Base-by-base conservation (phyloP, 2,113 vertebrate species). In the Bubo scandiacus region DNA sequence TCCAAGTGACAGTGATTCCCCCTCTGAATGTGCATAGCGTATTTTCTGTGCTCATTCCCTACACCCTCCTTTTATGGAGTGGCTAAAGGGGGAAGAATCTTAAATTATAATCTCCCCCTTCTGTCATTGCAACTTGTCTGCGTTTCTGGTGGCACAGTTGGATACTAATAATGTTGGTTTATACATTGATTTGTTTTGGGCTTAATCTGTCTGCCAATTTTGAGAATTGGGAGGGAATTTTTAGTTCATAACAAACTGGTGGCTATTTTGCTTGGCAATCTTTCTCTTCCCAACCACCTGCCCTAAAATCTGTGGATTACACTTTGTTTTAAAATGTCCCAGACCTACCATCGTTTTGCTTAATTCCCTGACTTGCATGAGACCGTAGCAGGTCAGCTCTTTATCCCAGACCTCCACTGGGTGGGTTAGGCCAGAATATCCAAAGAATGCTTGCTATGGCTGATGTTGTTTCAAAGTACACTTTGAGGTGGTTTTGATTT, bases 201-300 rank as follows among this genome's bases (percentile, higher is more conserved):
- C 79, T 90, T 88, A 26, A 43, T 79, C 70, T 75, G 32, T 36
- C 86, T 23, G 21, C 73, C 30, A 47, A 4, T 90, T 88, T 79
- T 87, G 70, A 91, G 87, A 85, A 79, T 7, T 1, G 1, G 15
- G 40, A 87, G n/a, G 61, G 72, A 89, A 49, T 63, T 91, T 67
- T 86, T 89, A 63, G 52, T 91, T 75, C 29, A 25, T 75, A 82
- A 72, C 52, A 91, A 92, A 80, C 23, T 0, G 1, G 30, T 72
- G 58, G 57, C 43, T 96, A 3, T 85, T 96, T 94, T 87, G 4
- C 65, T 95, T 96, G 87, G 70, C 90, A 88, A 2, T 63, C n/a
- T 52, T 85, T 59, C 80, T 75, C 36, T 86, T 91, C 78, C 30
- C 54, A 65, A 42, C 30, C 81, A 95, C 89, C 89, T 94, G 73